A percentile compares a stretch with the other conserved stretches of the same genome.
Evolutionary conservation across 2,113 vertebrate species (phyloP).

Genomic region (Gavialis gangeticus): DNA sequence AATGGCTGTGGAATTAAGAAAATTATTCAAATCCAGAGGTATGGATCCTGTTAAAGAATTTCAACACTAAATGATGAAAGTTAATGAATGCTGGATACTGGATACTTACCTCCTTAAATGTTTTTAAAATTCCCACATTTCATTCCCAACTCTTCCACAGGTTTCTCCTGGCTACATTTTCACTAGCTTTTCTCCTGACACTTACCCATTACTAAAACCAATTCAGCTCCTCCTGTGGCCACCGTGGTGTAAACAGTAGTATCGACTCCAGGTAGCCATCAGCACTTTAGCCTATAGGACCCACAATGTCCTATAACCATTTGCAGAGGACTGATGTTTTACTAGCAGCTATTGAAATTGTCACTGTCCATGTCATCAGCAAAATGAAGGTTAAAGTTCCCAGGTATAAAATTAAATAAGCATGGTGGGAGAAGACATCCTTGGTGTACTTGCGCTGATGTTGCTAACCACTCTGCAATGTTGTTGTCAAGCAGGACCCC

Average conservation of each 20-base stretch:
- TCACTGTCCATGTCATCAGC: too few species aligned
- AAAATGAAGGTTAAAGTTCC: too few species aligned
- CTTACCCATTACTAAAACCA: not conserved
- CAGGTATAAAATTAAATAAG: too few species aligned
- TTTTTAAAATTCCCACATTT: not conserved
- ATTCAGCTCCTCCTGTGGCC: not conserved
- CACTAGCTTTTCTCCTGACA: not conserved
- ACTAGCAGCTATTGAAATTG: not conserved
- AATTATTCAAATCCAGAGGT: not conserved
- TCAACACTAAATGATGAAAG: not conserved
- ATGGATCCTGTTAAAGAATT: not conserved
- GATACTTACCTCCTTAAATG: not conserved
- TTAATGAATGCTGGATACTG: not conserved
- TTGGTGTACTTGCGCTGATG: too few species aligned
- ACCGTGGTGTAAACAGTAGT: not conserved
- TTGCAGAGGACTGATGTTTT: not conserved
- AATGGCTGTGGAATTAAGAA: not conserved
- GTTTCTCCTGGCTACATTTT: not conserved
- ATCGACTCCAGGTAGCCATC: not conserved
- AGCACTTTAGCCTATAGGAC: not conserved
- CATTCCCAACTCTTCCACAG: not conserved
- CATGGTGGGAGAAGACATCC: too few species aligned
- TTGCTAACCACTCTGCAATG: too few species aligned
- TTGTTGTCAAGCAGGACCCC: too few species aligned
- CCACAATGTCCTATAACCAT: not conserved